Base-by-base conservation (phyloP, 1,140 invertebrate genomes). In the Melipona quadrifasciata region DNA sequence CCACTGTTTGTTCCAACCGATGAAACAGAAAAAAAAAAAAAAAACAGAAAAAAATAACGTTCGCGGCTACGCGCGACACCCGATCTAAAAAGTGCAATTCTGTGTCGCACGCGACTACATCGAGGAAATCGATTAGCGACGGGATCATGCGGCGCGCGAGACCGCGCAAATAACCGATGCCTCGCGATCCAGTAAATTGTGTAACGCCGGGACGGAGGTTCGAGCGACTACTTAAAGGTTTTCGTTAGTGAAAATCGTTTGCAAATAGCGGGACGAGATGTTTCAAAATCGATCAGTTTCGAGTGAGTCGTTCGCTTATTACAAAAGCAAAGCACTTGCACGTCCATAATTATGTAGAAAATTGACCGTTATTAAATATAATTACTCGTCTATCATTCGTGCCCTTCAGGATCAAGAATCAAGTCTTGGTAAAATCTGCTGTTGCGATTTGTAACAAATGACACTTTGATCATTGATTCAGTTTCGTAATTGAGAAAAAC, bases 41-140 rank as follows among this genome's bases (percentile, higher is more conserved):
- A 86, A 87, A 64, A 76, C 31, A 16, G 24, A 47, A 80, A 76
- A 76, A 83, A 87, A 85, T 84, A 87, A 82, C 86, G 78, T 79
- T 79, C 77, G 77, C 34, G 77, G 76, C 82, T 83, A 89, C 75
- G 82, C 64, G 79, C 78, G 83, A 90, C 85, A 85, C 85, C 83
- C 89, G 87, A 87, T 89, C 88, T 87, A 86, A 90, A 90, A 87
- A 91, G 90, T 91, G 90, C 90, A 87, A 86, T 91, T 91, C 90
- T 80, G 73, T 91, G 90, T 91, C 77, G 89, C 55, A 86, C 87
- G 79, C 82, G 87, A 76, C 88, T 80, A 89, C 88, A 89, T 87
- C 84, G 78, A 80, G 85, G 64, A 84, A 90, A 90, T 90, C 87
- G 90, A 86, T 88, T 85, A 83, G 89, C 80, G 85, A 90, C 76